A percentile compares a stretch with the other conserved stretches of the same genome.
Evolutionary conservation across 2,888 invertebrate species (phyloP).

Genomic region (Agrochola macilenta): DNA sequence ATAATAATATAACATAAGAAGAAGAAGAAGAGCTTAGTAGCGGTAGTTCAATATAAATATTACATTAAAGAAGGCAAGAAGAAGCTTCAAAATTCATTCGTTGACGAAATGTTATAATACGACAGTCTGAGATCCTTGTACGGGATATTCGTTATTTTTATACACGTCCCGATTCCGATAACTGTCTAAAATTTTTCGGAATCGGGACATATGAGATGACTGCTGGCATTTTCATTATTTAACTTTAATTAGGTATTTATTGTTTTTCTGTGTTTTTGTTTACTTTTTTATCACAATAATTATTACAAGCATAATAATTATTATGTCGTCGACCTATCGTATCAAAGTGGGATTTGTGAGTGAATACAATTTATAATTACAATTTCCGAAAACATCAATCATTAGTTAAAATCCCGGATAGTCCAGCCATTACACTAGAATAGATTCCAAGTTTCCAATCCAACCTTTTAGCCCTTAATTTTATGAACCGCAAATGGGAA

Average conservation of each 20-base stretch:
- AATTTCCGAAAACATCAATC: not conserved
- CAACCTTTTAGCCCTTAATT: conserved; percentile 43
- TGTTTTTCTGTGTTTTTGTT: not conserved
- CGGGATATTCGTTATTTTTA: conserved; percentile 3
- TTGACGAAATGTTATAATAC: no score
- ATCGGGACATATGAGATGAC: not conserved
- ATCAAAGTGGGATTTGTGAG: not conserved
- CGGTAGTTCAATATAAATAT: no score
- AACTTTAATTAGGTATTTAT: not conserved
- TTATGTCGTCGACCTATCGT: not conserved
- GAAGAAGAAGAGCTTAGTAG: no score
- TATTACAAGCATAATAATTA: not conserved
- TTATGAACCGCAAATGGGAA: conserved; percentile 58
- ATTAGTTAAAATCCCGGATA: conserved; percentile 19
- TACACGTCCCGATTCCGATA: not conserved
- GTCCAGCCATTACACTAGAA: conserved; percentile 46
- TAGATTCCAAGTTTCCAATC: conserved; percentile 52
- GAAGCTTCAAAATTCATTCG: no score
- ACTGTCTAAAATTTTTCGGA: not conserved
- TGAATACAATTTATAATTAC: not conserved
- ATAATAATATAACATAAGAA: no score
- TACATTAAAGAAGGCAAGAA: no score
- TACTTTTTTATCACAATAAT: no score
- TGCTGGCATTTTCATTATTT: conserved; percentile 14
- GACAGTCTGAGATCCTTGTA: not conserved